Conservation (phyloP, 2,888 invertebrate species). For the Tineola bisselliella region DNA sequence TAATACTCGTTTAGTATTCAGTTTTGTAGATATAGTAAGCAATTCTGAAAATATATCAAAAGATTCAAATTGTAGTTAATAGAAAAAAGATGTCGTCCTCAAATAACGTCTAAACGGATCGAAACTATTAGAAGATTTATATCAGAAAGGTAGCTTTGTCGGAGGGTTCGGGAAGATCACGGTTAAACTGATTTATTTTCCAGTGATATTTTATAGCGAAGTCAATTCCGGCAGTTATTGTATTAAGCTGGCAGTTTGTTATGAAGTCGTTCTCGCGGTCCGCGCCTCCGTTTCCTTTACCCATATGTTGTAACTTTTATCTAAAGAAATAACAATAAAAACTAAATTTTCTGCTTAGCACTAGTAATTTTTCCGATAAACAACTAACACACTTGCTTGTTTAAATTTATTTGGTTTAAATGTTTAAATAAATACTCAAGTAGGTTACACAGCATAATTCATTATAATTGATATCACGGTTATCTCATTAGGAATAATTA, state of each 20-base stretch:
- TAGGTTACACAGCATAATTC: too few species aligned
- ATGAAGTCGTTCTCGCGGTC: slow-evolving; percentile 31
- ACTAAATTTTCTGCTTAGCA: too few species aligned
- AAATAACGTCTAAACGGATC: neutral
- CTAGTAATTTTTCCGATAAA: too few species aligned
- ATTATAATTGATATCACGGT: neutral
- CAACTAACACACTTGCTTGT: too few species aligned
- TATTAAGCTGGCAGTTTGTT: slow-evolving; percentile 71
- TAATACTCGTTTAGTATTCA: too few species aligned
- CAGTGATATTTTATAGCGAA: slow-evolving; percentile 73
- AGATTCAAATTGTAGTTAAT: too few species aligned
- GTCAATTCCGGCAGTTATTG: slow-evolving; percentile 75
- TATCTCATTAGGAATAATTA: slow-evolving; percentile 3
- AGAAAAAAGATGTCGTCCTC: neutral
- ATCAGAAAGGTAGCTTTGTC: slow-evolving; percentile 9
- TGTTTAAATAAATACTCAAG: too few species aligned
- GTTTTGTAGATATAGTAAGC: too few species aligned
- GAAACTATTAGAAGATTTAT: slow-evolving; percentile 13
- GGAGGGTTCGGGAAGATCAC: slow-evolving; percentile 43
- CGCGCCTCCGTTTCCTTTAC: slow-evolving; percentile 13
- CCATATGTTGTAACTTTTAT: neutral
- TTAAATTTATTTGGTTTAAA: too few species aligned
- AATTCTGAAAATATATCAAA: too few species aligned
- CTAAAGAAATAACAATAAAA: neutral
- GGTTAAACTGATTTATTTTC: slow-evolving; percentile 70